A percentile compares a stretch with the other conserved stretches of the same genome.
Evolutionary conservation across 2,888 invertebrate species (phyloP).

Genomic region (Yponomeuta sedellus): DNA sequence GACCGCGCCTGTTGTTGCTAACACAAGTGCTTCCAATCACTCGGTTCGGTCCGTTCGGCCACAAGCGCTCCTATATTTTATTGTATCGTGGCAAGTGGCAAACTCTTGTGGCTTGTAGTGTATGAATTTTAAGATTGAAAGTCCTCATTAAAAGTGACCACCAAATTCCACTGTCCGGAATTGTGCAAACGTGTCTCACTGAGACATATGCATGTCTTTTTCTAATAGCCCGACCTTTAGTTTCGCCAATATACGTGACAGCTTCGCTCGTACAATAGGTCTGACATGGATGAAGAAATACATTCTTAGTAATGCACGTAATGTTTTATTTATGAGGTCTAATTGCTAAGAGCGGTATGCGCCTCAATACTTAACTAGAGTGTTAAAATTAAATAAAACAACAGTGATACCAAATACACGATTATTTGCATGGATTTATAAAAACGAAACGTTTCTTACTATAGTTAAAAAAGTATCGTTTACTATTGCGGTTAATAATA

Average conservation of each 20-base stretch:
- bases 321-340: neutral
- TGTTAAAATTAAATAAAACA: neutral
- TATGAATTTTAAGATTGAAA: neutral
- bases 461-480: no score
- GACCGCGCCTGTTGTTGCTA: no score
- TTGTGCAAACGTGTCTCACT: neutral
- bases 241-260: conserved; percentile 9
- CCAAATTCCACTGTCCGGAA: neutral
- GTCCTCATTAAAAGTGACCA: neutral
- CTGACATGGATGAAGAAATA: conserved; percentile 3
- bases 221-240: conserved; percentile 10
- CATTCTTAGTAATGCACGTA: neutral
- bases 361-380: neutral
- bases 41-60: no score
- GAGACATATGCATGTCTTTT: conserved; percentile 5
- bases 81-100: no score
- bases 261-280: conserved; percentile 1
- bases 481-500: no score
- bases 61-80: no score
- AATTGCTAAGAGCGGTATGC: neutral
- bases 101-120: no score
- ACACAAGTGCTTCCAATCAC: no score
- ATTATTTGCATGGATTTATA: neutral
- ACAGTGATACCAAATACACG: neutral
- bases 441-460: no score